These are phyloP conservation scores for Pogonomyrmex barbatus DNA, from an alignment of 1,140 invertebrate genomes.

Conservation along the genomic window DNA sequence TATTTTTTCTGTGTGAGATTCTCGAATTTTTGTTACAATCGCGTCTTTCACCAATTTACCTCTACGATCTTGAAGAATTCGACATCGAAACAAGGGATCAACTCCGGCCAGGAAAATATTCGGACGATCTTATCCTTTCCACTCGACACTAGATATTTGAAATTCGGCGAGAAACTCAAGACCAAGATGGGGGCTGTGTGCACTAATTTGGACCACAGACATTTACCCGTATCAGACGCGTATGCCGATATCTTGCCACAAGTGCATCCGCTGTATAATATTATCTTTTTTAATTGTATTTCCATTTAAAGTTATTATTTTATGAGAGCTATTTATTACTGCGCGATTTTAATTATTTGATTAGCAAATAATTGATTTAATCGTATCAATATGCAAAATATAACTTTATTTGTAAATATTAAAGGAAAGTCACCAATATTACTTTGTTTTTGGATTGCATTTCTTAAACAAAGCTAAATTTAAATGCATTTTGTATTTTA, in stretches of 20 bases:
- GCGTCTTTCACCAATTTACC: constrained; percentile 39
- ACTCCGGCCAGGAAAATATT: constrained; percentile 67
- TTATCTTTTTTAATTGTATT: background rate
- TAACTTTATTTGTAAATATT: no score
- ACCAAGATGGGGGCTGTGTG: constrained; percentile 42
- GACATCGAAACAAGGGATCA: constrained; percentile 63
- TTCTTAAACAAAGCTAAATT: no score
- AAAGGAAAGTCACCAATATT: no score
- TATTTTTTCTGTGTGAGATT: no score
- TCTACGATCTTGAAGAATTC: constrained; percentile 60
- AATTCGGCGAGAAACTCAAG: constrained; percentile 73
- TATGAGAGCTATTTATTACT: background rate
- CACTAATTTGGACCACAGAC: background rate
- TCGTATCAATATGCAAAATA: no score
- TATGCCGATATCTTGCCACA: constrained; percentile 42
- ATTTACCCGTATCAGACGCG: background rate
- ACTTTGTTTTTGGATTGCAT: no score
- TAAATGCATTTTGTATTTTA: no score
- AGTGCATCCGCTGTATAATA: constrained; percentile 58
- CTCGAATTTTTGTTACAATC: no score
- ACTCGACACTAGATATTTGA: constrained; percentile 68
- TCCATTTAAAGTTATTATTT: background rate
- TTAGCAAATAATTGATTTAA: no score
- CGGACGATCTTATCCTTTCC: constrained; percentile 61
- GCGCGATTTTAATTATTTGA: background rate